phyloP scores from a whole-genome alignment of 2,797 vertebrate genomes.

The Netta rufina region DNA sequence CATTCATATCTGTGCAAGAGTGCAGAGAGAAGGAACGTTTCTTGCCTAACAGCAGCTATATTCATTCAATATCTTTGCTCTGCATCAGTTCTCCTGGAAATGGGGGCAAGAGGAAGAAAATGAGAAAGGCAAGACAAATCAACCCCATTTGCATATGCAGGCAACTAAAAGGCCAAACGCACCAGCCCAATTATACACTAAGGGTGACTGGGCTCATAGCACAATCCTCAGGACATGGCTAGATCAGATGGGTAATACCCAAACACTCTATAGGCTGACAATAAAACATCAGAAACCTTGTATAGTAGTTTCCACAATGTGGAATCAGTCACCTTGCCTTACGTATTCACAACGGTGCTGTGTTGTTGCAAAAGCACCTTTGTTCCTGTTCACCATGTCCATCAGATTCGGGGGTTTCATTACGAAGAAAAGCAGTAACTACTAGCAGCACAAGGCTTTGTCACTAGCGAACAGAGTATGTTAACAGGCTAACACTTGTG shows the following conservation, averaged over 20 bases:
- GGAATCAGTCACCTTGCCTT: background rate
- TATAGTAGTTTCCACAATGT: background rate
- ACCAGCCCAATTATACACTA: background rate
- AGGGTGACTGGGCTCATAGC: background rate
- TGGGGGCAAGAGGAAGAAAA: background rate
- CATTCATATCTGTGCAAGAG: background rate
- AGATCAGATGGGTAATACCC: background rate
- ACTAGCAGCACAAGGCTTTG: conserved; percentile 1
- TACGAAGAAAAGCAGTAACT: background rate
- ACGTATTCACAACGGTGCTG: background rate
- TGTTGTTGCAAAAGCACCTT: background rate
- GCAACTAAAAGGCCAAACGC: background rate
- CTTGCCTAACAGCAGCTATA: background rate
- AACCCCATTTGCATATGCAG: background rate
- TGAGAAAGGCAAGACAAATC: background rate
- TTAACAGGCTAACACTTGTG: background rate
- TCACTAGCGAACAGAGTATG: background rate
- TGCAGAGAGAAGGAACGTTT: background rate
- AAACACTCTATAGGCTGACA: background rate
- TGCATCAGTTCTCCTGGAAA: background rate
- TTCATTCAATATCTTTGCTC: background rate
- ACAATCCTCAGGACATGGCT: background rate
- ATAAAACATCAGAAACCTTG: background rate
- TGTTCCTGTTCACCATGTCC: background rate
- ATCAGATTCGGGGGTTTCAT: background rate